Evolutionary conservation across 2,113 vertebrate genomes (phyloP).

Genomic region (Etheostoma cragini): DNA sequence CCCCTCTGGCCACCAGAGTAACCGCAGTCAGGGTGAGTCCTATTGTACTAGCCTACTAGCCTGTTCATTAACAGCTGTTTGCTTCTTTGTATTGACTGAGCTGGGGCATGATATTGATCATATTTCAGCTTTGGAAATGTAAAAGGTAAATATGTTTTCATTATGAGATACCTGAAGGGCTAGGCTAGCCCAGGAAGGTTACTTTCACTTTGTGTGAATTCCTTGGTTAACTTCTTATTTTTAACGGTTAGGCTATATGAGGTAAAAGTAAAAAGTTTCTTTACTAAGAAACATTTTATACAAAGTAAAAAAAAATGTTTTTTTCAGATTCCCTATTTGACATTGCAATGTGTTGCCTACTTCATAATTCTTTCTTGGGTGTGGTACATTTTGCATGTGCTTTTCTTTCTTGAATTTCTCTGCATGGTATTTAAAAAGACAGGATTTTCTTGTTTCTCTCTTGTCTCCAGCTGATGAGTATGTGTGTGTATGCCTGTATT

Average conservation of each 20-base stretch:
- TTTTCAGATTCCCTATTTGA: not conserved
- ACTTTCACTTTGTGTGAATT: conserved; percentile 21
- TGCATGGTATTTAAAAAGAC: conserved; percentile 59
- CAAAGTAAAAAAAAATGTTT: not conserved
- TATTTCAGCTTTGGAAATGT: not conserved
- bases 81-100: not conserved
- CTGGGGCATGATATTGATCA: not conserved
- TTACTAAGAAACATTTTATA: not conserved
- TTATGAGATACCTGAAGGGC: not conserved
- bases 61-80: not conserved
- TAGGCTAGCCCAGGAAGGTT: not conserved
- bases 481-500: conserved; percentile 28
- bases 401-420: conserved; percentile 10
- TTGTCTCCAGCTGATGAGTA: conserved; percentile 18
- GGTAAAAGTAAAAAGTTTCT: not conserved
- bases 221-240: not conserved
- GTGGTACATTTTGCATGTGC: conserved; percentile 36
- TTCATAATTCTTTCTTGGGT: conserved; percentile 30
- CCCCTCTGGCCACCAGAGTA: conserved; percentile 81
- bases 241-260: not conserved
- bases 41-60: no score
- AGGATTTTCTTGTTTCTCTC: conserved; percentile 72
- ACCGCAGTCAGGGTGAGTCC: conserved; percentile 86
- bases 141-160: not conserved
- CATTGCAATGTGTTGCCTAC: conserved; percentile 10